These are phyloP conservation scores for Tricholaema leucomelas DNA, from an alignment of 2,113 vertebrate species.

Conservation along the genomic window DNA sequence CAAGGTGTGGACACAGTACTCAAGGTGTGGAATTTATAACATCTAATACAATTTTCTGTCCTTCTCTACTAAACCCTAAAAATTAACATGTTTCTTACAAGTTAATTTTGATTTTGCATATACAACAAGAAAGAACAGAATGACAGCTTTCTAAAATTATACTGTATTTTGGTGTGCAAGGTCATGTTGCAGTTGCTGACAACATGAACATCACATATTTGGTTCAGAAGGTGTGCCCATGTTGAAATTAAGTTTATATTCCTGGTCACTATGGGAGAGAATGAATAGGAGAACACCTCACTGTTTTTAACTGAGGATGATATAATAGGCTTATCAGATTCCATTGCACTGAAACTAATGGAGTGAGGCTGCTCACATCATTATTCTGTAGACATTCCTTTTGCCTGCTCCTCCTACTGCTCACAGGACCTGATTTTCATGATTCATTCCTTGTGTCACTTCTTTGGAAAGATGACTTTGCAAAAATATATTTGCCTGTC, in stretches of 20 bases:
- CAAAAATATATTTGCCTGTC: neutral
- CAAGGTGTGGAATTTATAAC: no score
- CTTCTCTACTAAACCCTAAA: neutral
- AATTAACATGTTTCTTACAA: neutral
- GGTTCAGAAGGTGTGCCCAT: neutral
- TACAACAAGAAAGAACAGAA: neutral
- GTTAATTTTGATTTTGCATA: neutral
- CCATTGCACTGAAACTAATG: slow-evolving; percentile 51
- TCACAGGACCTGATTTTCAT: slow-evolving; percentile 10
- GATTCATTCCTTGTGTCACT: neutral
- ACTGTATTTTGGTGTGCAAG: neutral
- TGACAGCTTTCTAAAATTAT: neutral
- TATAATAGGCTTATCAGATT: slow-evolving; percentile 54
- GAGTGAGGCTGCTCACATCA: slow-evolving; percentile 49
- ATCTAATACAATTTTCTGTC: neutral
- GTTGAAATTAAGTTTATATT: slow-evolving; percentile 27
- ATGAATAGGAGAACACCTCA: no score
- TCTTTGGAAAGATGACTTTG: neutral
- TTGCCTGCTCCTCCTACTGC: neutral
- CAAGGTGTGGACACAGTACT: no score
- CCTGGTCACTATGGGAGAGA: slow-evolving; percentile 9
- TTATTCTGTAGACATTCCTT: slow-evolving; percentile 35
- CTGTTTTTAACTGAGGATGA: neutral
- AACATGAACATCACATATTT: neutral
- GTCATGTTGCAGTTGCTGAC: neutral